Conservation (phyloP, 1,140 invertebrate species). For the Eumeta japonica region DNA sequence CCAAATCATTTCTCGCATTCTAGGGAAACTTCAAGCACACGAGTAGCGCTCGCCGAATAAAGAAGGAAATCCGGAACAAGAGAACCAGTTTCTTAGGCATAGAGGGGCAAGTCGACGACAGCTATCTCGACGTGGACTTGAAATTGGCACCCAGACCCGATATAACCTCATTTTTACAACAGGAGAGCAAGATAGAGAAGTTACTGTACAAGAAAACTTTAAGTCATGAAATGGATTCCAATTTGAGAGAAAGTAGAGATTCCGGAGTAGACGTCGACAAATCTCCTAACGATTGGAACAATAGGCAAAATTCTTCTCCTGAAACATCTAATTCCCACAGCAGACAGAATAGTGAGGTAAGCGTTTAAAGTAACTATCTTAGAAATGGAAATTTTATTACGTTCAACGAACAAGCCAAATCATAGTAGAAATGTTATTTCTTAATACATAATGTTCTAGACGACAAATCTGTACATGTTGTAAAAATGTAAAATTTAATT, state of each 20-base stretch:
- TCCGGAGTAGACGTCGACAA: constrained; percentile 73
- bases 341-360: constrained; percentile 72
- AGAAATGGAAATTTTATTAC: neutral
- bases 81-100: constrained; percentile 84
- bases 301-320: constrained; percentile 59
- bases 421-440: neutral
- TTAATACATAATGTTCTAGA: no score
- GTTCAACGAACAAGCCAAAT: neutral
- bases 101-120: constrained; percentile 70
- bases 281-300: constrained; percentile 62
- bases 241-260: constrained; percentile 66
- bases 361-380: constrained; percentile 4
- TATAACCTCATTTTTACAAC: constrained; percentile 73
- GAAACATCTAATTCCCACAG: constrained; percentile 71
- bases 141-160: constrained; percentile 74
- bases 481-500: neutral
- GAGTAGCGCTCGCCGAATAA: constrained; percentile 81
- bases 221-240: constrained; percentile 57
- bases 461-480: no score
- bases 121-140: constrained; percentile 65
- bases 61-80: constrained; percentile 80
- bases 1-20: constrained; percentile 29
- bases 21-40: constrained; percentile 66
- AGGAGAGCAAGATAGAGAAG: constrained; percentile 76
- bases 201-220: constrained; percentile 65